phyloP scores from a whole-genome alignment of 2,888 invertebrate species.

The Spialia ferax region DNA sequence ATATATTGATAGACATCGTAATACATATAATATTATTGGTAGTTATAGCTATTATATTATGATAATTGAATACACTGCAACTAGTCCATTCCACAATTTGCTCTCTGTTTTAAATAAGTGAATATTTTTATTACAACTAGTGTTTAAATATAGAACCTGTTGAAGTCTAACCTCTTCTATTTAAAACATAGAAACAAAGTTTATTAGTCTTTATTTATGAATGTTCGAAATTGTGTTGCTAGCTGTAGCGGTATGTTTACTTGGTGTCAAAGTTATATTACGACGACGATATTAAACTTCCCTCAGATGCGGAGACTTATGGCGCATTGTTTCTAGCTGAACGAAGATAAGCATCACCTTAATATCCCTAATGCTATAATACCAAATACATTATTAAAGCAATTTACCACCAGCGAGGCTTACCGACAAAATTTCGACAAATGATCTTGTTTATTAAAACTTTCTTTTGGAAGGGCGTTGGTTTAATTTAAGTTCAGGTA shows the following conservation, averaged over 20 bases:
- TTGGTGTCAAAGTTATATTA: conserved; percentile 44
- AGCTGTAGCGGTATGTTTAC: conserved; percentile 9
- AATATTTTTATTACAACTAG: too few species aligned
- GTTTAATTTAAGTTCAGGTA: neutral
- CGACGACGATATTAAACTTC: conserved; percentile 56
- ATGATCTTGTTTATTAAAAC: conserved; percentile 28
- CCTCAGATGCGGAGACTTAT: conserved; percentile 54
- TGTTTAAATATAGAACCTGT: too few species aligned
- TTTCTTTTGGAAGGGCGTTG: conserved; percentile 7
- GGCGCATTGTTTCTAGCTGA: conserved; percentile 54
- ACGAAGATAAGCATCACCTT: conserved; percentile 52
- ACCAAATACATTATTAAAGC: conserved; percentile 43
- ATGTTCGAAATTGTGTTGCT: neutral
- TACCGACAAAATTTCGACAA: conserved; percentile 30
- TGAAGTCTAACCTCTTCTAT: too few species aligned
- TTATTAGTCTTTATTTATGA: neutral
- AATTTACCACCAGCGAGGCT: conserved; percentile 31
- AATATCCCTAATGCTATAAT: conserved; percentile 49
- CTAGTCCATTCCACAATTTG: too few species aligned
- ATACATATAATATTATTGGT: too few species aligned
- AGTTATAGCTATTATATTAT: too few species aligned
- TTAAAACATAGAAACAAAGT: neutral
- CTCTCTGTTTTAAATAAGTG: too few species aligned
- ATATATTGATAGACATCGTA: too few species aligned
- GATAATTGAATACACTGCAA: too few species aligned